These are phyloP conservation scores for Pseudomyrmex flavicornis DNA, from an alignment of 1,140 invertebrate species.

Conservation along the genomic window DNA sequence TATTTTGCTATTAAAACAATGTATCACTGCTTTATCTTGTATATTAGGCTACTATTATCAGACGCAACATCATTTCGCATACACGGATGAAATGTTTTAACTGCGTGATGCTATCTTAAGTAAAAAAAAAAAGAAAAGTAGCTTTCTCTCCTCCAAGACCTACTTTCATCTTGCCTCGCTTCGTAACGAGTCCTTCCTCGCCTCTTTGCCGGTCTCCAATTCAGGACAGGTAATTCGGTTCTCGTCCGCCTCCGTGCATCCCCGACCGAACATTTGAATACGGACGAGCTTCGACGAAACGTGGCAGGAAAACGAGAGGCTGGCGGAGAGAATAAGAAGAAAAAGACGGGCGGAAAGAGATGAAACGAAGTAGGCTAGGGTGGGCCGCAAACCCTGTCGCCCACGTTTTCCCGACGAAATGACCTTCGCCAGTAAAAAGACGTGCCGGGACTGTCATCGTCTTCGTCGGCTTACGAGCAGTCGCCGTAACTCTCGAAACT, in stretches of 20 bases:
- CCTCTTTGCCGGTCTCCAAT: constrained; percentile 45
- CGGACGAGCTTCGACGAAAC: constrained; percentile 46
- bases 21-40: background rate
- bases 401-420: constrained; percentile 42
- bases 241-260: constrained; percentile 40
- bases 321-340: constrained; percentile 1
- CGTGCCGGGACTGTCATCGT: constrained; percentile 53
- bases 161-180: constrained; percentile 43
- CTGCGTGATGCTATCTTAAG: background rate
- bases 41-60: background rate
- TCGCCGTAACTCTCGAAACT: constrained; percentile 67
- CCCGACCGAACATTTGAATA: constrained; percentile 56
- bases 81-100: constrained; percentile 17
- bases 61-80: background rate
- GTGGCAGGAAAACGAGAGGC: constrained; percentile 45
- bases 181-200: constrained; percentile 15
- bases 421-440: constrained; percentile 60
- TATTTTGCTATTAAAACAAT: background rate
- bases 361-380: constrained; percentile 45
- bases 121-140: constrained; percentile 31
- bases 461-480: constrained; percentile 62
- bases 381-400: constrained; percentile 19
- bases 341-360: background rate
- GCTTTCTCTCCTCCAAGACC: background rate
- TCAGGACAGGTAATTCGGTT: constrained; percentile 58